Base-by-base conservation (phyloP, 1,140 invertebrate genomes). In the Cydia pomonella region DNA sequence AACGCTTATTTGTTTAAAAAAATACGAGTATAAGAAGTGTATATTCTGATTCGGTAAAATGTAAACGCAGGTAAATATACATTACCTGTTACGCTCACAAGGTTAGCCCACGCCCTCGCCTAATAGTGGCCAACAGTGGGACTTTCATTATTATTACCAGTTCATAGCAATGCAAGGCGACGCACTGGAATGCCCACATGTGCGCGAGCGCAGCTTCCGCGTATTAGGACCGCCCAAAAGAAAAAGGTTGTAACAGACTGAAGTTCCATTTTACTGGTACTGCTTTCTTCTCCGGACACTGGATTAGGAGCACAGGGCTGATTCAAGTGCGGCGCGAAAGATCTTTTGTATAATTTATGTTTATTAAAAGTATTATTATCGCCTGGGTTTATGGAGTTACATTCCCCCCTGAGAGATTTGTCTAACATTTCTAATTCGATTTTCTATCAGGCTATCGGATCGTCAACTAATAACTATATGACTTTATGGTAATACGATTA, bases 171-270 rank as follows among this genome's bases (percentile, higher is more conserved):
- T 23, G 53, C 7, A 23, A 59, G 53, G 53, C 53, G 53, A 59
- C 53, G 53, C 53, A 59, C 53, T 59, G 53, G 53, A 59, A 59
- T 59, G 21, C 53, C 18, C 21, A 23, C 53, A 59, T 59, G 53
- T 59, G 73, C 75, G 72, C 71, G 71, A 25, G 74, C 29, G 59
- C 69, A 38, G 44, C 77, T 78, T 78, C 77, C 77, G 77, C 77
- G 77, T 78, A 78, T 78, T 59, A 12, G 6, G 7, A 23, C 21
- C 9, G 21, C 53, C 53, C 53, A 23, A 59, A 59, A 59, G 53
- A 23, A 23, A 23, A 59, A 59, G 21, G 53, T 7, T 21, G 21
- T 59, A 59, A 23, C 53, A 59, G 4, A 59, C n/a, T 59, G 23
- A 59, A 21, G 21, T 23, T 12, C 53, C 53, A 59, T n/a, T 21